Conservation (phyloP, 2,888 invertebrate genomes). For the Heliconius cydno region DNA sequence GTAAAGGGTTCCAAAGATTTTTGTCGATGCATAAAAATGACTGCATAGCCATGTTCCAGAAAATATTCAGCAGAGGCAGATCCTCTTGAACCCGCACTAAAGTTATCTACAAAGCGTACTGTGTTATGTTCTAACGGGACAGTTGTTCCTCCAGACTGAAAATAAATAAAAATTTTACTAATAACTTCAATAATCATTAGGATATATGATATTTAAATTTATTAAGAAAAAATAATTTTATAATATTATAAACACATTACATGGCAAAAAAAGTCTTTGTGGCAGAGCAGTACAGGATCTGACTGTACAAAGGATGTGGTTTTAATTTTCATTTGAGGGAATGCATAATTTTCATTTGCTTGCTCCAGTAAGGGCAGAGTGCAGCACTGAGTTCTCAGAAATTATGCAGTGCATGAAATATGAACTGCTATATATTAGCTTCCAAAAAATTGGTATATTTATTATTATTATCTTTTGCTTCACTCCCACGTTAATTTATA, state of each 20-base stretch:
- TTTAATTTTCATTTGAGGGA: too few relatives aligned
- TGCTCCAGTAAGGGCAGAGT: too few relatives aligned
- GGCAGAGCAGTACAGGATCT: too few relatives aligned
- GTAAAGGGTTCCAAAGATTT: slow-evolving; percentile 96
- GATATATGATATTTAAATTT: background rate
- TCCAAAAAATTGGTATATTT: too few relatives aligned
- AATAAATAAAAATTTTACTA: slow-evolving; percentile 45
- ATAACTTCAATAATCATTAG: background rate
- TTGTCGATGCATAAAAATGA: slow-evolving; percentile 95
- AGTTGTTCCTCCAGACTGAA: slow-evolving; percentile 97
- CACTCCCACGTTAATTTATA: too few relatives aligned
- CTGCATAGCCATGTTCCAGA: slow-evolving; percentile 91
- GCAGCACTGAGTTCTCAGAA: too few relatives aligned
- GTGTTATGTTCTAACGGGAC: slow-evolving; percentile 98
- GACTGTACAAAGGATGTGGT: too few relatives aligned
- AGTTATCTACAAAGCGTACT: slow-evolving; percentile 99
- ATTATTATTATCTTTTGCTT: too few relatives aligned
- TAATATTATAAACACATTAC: background rate
- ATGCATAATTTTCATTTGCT: too few relatives aligned
- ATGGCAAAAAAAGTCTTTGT: too few relatives aligned
- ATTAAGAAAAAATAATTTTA: background rate
- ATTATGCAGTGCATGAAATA: too few relatives aligned
- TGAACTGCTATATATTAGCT: too few relatives aligned
- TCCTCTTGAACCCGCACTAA: slow-evolving; percentile 98
- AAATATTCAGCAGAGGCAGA: slow-evolving; percentile 98